phyloP scores from a whole-genome alignment of 2,113 vertebrate genomes.

The Turnix velox region DNA sequence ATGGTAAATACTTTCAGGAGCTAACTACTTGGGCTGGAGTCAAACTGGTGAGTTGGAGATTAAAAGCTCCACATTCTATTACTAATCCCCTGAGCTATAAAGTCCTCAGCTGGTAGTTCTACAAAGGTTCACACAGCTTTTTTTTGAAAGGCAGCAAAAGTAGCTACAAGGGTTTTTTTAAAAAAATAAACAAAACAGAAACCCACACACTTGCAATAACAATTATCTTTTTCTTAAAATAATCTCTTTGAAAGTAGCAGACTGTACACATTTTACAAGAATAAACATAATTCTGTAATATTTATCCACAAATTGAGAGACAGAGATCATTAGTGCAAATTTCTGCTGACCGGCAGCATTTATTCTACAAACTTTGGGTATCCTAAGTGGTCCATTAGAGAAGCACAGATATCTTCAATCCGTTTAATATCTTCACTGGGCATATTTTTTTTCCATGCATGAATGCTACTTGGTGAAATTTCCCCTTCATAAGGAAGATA shows the following conservation, averaged over 20 bases:
- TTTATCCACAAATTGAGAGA: slow-evolving; percentile 59
- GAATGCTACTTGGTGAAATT: slow-evolving; percentile 83
- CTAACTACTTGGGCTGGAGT: not conserved
- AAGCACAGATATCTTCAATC: slow-evolving; percentile 87
- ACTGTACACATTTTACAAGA: slow-evolving; percentile 74
- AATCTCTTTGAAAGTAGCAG: slow-evolving; percentile 67
- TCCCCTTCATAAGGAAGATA: slow-evolving; percentile 93
- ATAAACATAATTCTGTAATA: slow-evolving; percentile 75
- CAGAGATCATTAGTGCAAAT: slow-evolving; percentile 82
- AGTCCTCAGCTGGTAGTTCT: slow-evolving; percentile 27
- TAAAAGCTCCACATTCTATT: slow-evolving; percentile 13
- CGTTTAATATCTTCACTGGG: slow-evolving; percentile 80
- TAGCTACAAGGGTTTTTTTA: not conserved
- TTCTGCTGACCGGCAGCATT: slow-evolving; percentile 84
- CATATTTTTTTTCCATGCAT: slow-evolving; percentile 86
- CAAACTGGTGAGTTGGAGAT: slow-evolving; percentile 7
- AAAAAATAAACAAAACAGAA: not conserved
- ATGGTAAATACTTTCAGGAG: not conserved
- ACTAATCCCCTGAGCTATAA: slow-evolving; percentile 49
- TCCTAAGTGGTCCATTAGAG: slow-evolving; percentile 86
- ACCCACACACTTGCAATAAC: slow-evolving; percentile 24
- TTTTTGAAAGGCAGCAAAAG: slow-evolving; percentile 60
- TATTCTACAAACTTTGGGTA: slow-evolving; percentile 83
- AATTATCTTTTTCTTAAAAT: slow-evolving; percentile 68
- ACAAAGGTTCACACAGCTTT: slow-evolving; percentile 8